Percentiles rank a stretch among this genome's conserved stretches.
phyloP scores from a whole-genome alignment of 2,888 invertebrate genomes.

The Altica lythri region DNA sequence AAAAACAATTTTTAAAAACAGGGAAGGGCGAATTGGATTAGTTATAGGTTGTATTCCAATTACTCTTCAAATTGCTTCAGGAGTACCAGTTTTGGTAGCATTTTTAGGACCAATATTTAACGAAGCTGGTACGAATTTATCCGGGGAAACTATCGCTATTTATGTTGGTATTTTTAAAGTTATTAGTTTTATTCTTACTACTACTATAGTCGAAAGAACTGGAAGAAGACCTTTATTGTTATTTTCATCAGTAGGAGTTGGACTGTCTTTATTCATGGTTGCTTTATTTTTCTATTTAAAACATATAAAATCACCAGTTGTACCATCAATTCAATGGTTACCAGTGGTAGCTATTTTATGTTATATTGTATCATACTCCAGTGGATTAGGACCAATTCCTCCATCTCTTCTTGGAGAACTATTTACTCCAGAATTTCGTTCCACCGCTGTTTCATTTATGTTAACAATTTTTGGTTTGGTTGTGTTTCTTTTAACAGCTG shows the following conservation, averaged over 20 bases:
- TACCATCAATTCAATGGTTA: slow-evolving; percentile 5
- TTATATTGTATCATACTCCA: not conserved
- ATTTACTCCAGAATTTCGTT: not conserved
- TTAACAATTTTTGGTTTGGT: not conserved
- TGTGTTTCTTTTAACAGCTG: too few species aligned
- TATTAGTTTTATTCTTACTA: not conserved
- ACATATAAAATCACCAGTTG: too few species aligned
- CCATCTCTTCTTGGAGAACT: not conserved
- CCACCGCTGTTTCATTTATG: not conserved
- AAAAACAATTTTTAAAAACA: not conserved
- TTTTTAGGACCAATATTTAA: slow-evolving; percentile 16
- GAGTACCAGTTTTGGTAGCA: slow-evolving; percentile 3
- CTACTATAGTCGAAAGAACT: slow-evolving; percentile 4
- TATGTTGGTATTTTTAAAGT: slow-evolving; percentile 5
- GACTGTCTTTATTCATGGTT: too few species aligned
- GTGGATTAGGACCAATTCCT: slow-evolving; percentile 3
- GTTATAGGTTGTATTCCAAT: slow-evolving; percentile 10
- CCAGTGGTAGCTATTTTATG: not conserved
- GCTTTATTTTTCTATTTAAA: too few species aligned
- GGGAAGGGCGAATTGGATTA: slow-evolving; percentile 6
- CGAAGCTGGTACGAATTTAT: not conserved
- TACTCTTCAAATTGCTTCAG: slow-evolving; percentile 8
- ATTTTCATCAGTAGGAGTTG: too few species aligned
- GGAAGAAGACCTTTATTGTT: slow-evolving; percentile 20
- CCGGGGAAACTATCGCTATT: slow-evolving; percentile 13